Base-by-base conservation (phyloP, 2,888 invertebrate species). In the Hirtodrosophila histrioides region DNA sequence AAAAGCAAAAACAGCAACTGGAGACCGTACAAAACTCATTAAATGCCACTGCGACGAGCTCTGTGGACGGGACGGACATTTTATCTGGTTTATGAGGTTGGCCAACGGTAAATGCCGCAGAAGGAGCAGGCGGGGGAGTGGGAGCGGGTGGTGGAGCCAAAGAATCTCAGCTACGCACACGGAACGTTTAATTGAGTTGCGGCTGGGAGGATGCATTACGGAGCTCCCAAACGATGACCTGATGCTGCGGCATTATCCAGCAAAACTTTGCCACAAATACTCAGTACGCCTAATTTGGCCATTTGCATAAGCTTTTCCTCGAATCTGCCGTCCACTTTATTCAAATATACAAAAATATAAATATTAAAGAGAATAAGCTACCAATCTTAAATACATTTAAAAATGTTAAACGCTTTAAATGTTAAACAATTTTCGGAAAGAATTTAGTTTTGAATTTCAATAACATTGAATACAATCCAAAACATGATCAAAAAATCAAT, bases 71-170 rank as follows among this genome's bases (percentile, higher is more conserved):
- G 23, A 39, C 23, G 45, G 35, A 54, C 58, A 71, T 69, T 74
- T 27, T 31, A 83, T 71, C 78, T 75, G 69, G 77, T 67, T 77
- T 78, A 79, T 70, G 70, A 82, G 84, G 73, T 78, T 80, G 70
- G 43, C 24, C 66, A 81, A 82, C 82, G 75, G 84, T 84, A 84
- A 81, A 77, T 43, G 63, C 45, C 39, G 61, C 61, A 40, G 27
- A 44, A 12, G 39, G 29, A 29, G 43, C 31, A 31, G 23, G 17
- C 17, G 17, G 23, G 33, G 11, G 8, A 37, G 17, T 12, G 33
- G 11, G 8, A 37, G 46, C 11, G 11, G 36, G 12, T 24, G 45
- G 5, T 10, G 43, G n/a, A 9, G 29, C 29, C 53, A 45, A 43
- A 39, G 50, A 68, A 55, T 55, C 63, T 48, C 37, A 51, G 27